Conservation (phyloP, 2,888 invertebrate species). For the Eurytoma adleriae region DNA sequence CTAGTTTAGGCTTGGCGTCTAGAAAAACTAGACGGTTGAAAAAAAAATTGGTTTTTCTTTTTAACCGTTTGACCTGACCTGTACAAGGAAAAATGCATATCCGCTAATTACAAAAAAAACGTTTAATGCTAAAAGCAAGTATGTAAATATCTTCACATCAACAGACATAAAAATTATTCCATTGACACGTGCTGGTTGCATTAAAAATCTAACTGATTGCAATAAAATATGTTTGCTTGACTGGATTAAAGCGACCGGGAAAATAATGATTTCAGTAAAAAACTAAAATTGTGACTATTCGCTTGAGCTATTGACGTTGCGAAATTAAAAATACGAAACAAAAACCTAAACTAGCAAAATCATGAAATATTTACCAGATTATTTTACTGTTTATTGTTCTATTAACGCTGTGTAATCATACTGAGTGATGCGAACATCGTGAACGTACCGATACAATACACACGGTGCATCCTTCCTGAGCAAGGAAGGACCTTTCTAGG, state of each 20-base stretch:
- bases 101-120: not conserved
- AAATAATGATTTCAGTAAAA: not conserved
- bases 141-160: no score
- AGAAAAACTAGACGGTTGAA: not conserved
- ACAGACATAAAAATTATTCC: no score
- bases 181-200: no score
- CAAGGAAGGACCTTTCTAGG: slow-evolving; percentile 44
- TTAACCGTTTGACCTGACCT: no score
- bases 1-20: slow-evolving; percentile 45
- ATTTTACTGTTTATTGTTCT: slow-evolving; percentile 38
- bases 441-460: slow-evolving; percentile 53
- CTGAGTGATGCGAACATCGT: slow-evolving; percentile 47
- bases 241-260: not conserved
- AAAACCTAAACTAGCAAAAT: slow-evolving; percentile 55
- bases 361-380: not conserved
- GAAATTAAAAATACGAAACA: not conserved
- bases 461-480: slow-evolving; percentile 55
- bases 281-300: no score
- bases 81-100: no score
- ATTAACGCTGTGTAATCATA: slow-evolving; percentile 13
- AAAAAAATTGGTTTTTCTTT: no score
- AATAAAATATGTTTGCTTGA: not conserved
- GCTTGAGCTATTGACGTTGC: not conserved
- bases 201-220: no score
- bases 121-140: not conserved